Evolutionary conservation across 2,888 invertebrate species (phyloP).

Genomic region (Drosophila affinis): DNA sequence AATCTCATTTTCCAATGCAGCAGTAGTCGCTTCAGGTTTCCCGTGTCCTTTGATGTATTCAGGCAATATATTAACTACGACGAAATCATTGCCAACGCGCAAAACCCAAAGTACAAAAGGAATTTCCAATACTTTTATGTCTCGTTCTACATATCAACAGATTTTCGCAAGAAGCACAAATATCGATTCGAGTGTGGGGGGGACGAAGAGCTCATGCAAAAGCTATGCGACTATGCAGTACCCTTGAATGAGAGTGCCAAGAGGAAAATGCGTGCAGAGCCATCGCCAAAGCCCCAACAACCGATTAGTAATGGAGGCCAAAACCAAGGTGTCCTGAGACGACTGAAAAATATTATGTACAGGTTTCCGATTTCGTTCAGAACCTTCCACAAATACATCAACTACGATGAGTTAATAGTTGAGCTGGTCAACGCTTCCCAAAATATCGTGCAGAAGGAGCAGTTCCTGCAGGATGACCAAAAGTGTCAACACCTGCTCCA

Average conservation of each 20-base stretch:
- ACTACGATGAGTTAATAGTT: no score
- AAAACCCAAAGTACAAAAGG: not conserved
- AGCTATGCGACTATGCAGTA: conserved; percentile 12
- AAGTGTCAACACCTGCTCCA: no score
- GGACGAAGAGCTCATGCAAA: not conserved
- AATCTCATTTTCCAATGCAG: no score
- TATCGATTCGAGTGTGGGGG: not conserved
- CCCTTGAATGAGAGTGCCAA: conserved; percentile 4
- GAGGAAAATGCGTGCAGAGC: not conserved
- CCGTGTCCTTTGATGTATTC: not conserved
- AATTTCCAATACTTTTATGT: not conserved
- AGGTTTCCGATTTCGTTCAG: no score
- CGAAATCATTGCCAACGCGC: not conserved
- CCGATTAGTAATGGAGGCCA: no score
- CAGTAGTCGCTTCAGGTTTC: not conserved
- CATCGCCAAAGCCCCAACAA: no score
- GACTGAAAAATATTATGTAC: no score
- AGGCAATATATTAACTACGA: conserved; percentile 3
- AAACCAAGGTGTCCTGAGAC: no score
- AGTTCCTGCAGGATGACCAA: no score
- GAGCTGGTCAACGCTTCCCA: no score
- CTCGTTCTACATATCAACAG: not conserved
- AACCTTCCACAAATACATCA: no score
- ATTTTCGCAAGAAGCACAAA: not conserved
- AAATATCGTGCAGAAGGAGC: no score